phyloP scores from a whole-genome alignment of 2,888 invertebrate genomes.

The Pedicia rivosa region DNA sequence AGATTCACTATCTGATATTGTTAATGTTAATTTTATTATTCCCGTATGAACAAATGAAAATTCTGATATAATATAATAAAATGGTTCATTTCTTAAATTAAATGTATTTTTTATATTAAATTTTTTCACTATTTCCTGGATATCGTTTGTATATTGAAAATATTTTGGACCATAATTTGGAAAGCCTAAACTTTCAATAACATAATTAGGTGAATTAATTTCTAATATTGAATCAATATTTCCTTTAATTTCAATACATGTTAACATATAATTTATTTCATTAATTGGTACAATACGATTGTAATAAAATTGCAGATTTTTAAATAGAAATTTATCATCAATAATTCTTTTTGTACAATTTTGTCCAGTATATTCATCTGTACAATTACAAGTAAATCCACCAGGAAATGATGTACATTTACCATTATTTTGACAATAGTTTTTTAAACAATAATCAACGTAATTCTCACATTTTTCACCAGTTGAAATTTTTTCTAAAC shows the following conservation, averaged over 20 bases:
- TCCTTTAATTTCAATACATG: too few relatives aligned
- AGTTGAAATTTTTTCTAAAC: background rate
- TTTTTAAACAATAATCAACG: background rate
- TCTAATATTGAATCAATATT: background rate
- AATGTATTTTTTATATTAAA: too few relatives aligned
- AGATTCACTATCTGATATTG: too few relatives aligned
- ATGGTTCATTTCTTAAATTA: too few relatives aligned
- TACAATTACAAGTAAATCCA: background rate
- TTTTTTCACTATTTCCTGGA: background rate
- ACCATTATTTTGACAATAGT: background rate
- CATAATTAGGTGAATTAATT: background rate
- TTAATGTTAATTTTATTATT: too few relatives aligned
- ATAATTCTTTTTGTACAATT: too few relatives aligned
- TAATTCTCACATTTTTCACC: conserved; percentile 1
- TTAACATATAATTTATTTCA: too few relatives aligned
- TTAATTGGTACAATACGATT: too few relatives aligned
- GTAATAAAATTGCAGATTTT: too few relatives aligned
- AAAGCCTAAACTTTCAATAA: background rate
- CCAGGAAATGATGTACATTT: background rate
- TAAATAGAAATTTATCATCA: too few relatives aligned
- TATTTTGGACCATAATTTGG: background rate
- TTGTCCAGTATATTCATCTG: background rate
- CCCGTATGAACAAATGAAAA: too few relatives aligned
- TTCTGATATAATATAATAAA: too few relatives aligned
- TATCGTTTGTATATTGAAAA: background rate